These are phyloP conservation scores for Bergia puertoricense DNA, from an alignment of 92 coral and sea anemone species.

Conservation along the genomic window DNA sequence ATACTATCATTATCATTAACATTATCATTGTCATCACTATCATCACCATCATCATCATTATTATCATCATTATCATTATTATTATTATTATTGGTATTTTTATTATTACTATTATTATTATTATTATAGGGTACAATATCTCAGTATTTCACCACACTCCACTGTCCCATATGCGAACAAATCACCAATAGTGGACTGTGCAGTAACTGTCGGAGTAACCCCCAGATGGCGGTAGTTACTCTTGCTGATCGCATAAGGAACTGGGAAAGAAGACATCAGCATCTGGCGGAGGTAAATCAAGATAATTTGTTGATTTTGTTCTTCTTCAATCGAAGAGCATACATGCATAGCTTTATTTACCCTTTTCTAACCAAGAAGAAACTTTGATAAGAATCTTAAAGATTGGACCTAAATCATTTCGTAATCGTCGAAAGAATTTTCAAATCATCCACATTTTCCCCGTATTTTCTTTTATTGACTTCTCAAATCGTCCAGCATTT, in stretches of 20 bases:
- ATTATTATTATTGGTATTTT: too few species aligned
- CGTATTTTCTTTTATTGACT: too few species aligned
- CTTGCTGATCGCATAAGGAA: constrained; percentile 69
- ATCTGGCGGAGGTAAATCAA: constrained; percentile 75
- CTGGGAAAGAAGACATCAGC: constrained; percentile 81
- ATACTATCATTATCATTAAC: too few species aligned
- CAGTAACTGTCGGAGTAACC: constrained; percentile 57
- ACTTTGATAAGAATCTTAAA: too few species aligned
- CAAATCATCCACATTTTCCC: too few species aligned
- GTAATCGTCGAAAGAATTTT: too few species aligned
- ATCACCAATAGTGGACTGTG: constrained; percentile 80
- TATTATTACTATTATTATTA: background rate
- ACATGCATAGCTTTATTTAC: background rate
- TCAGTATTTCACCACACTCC: constrained; percentile 88
- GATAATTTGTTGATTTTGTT: background rate
- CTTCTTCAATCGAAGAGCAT: background rate
- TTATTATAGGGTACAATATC: constrained; percentile 81
- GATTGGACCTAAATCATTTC: too few species aligned
- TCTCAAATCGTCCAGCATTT: too few species aligned
- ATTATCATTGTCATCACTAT: too few species aligned
- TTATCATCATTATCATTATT: too few species aligned
- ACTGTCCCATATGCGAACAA: constrained; percentile 93
- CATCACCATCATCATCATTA: too few species aligned
- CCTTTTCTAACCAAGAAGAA: too few species aligned
- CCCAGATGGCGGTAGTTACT: constrained; percentile 75